Evolutionary conservation across 2,797 vertebrate genomes (phyloP).

Genomic region (Tauraco hartlaubi): DNA sequence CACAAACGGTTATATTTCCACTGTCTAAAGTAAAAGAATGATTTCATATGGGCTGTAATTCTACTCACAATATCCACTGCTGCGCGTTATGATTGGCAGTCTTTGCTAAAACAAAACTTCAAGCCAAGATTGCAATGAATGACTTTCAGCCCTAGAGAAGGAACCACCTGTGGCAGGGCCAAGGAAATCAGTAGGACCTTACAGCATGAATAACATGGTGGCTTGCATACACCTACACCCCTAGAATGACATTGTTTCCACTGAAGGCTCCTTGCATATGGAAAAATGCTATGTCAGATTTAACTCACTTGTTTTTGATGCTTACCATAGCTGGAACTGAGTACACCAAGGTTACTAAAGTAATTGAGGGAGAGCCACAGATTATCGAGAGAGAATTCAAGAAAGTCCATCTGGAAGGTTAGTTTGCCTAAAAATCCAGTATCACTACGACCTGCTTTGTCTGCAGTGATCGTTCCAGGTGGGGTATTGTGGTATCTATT

Average conservation of each 20-base stretch:
- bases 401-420: slow-evolving; percentile 71
- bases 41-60: background rate
- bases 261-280: background rate
- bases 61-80: background rate
- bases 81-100: background rate
- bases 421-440: slow-evolving; percentile 48
- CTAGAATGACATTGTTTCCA: background rate
- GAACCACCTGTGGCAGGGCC: background rate
- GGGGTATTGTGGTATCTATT: background rate
- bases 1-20: background rate
- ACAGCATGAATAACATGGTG: background rate
- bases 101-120: background rate
- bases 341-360: slow-evolving; percentile 73
- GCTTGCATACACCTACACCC: background rate
- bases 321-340: slow-evolving; percentile 62
- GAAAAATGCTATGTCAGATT: slow-evolving; percentile 24
- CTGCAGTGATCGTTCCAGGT: slow-evolving; percentile 7
- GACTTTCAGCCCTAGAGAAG: background rate
- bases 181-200: background rate
- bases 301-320: slow-evolving; percentile 63
- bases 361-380: slow-evolving; percentile 71
- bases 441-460: slow-evolving; percentile 16
- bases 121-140: background rate
- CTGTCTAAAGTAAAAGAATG: background rate
- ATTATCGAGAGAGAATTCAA: slow-evolving; percentile 72